phyloP scores from a whole-genome alignment of 2,888 invertebrate genomes.

The Phytoseiulus persimilis region DNA sequence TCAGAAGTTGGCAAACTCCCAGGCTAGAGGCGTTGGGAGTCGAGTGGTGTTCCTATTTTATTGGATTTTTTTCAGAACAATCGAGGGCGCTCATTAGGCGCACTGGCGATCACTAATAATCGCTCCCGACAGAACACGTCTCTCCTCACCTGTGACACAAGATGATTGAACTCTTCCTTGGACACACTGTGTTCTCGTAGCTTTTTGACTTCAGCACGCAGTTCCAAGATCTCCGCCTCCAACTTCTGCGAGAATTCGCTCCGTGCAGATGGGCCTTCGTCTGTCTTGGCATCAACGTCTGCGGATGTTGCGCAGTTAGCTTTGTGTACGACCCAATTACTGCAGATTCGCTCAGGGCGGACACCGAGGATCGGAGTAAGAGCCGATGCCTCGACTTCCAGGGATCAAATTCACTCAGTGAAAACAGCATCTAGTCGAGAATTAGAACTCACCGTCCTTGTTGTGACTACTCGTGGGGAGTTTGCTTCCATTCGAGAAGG shows the following conservation, averaged over 20 bases:
- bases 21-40: too few relatives aligned
- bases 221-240: constrained; percentile 27
- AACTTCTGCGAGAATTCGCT: constrained; percentile 28
- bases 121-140: too few relatives aligned
- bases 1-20: background rate
- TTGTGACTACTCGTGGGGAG: background rate
- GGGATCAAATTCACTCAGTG: too few relatives aligned
- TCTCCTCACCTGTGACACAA: constrained; percentile 12
- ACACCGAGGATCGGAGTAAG: too few relatives aligned
- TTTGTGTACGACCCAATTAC: too few relatives aligned
- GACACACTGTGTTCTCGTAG: constrained; percentile 28
- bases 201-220: constrained; percentile 31
- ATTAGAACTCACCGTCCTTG: background rate
- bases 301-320: background rate
- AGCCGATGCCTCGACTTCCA: too few relatives aligned
- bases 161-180: constrained; percentile 14
- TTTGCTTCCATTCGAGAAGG: constrained; percentile 22
- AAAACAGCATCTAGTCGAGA: too few relatives aligned
- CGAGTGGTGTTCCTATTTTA: too few relatives aligned
- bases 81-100: too few relatives aligned
- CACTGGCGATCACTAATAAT: too few relatives aligned
- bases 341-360: too few relatives aligned
- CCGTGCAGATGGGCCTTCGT: constrained; percentile 28
- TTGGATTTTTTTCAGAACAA: too few relatives aligned
- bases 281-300: constrained; percentile 12